Percentiles rank a stretch among this genome's conserved stretches.
These are phyloP conservation scores for Podabrus alpinus DNA, from an alignment of 2,888 invertebrate species.

Conservation along the genomic window DNA sequence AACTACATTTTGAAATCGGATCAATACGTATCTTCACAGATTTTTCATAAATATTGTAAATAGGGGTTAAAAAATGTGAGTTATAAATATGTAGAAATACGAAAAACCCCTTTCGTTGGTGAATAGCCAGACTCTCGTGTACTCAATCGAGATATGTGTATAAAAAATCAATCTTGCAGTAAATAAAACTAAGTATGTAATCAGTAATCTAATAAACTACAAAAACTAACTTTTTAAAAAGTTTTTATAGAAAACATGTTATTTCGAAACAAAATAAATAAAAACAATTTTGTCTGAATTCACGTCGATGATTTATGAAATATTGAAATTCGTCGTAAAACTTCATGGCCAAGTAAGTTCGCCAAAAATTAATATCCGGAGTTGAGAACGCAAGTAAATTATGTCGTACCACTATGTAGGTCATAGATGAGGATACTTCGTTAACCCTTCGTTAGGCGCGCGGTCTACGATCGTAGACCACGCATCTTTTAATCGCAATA, in stretches of 20 bases:
- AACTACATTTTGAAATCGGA: not conserved
- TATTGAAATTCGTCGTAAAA: constrained; percentile 14
- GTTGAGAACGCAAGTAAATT: constrained; percentile 22
- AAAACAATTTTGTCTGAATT: not conserved
- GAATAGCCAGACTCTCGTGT: not conserved
- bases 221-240: not conserved
- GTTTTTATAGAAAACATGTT: not conserved
- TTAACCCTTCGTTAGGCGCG: too few species aligned
- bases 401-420: constrained; percentile 21
- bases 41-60: not conserved
- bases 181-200: not conserved
- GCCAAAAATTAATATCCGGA: constrained; percentile 30
- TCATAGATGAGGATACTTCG: constrained; percentile 7
- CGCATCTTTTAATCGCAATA: too few species aligned
- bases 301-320: constrained; percentile 16
- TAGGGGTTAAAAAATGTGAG: not conserved
- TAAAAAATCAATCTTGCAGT: not conserved
- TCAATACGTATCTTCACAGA: not conserved
- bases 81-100: not conserved
- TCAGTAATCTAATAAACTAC: not conserved
- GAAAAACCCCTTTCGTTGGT: not conserved
- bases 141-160: not conserved
- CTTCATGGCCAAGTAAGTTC: constrained; percentile 22
- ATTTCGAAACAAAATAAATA: not conserved
- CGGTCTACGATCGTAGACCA: too few species aligned